These are phyloP conservation scores for Melieria picta DNA, from an alignment of 2,888 invertebrate genomes.

Conservation along the genomic window DNA sequence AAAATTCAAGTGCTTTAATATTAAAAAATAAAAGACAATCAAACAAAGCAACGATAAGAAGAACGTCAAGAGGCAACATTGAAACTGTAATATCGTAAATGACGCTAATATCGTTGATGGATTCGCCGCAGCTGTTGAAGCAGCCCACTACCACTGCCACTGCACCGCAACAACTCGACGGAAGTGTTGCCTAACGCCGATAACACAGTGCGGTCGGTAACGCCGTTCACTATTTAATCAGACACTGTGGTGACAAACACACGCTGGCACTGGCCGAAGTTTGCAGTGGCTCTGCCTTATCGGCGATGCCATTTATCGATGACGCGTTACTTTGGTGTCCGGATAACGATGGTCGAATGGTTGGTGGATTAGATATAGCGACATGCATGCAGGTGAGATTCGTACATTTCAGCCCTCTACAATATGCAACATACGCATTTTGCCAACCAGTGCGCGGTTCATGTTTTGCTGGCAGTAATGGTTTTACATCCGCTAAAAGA, in stretches of 20 bases:
- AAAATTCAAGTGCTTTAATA: conserved; percentile 48
- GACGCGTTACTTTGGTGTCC: conserved; percentile 95
- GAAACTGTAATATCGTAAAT: conserved; percentile 3
- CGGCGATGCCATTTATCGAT: conserved; percentile 96
- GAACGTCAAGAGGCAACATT: conserved; percentile 8
- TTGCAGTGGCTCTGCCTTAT: conserved; percentile 66
- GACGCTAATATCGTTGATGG: neutral
- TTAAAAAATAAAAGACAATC: conserved; percentile 26
- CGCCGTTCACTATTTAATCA: neutral
- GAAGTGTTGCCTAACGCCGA: neutral
- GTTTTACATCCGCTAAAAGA: neutral
- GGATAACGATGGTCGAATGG: conserved; percentile 94
- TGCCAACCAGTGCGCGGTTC: too few relatives aligned
- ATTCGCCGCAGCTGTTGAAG: neutral
- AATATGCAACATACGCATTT: neutral
- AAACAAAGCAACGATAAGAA: neutral
- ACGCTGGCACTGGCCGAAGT: conserved; percentile 66
- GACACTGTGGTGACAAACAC: conserved; percentile 46
- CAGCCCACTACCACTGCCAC: conserved; percentile 6
- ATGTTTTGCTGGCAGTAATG: too few relatives aligned
- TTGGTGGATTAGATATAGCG: conserved; percentile 77
- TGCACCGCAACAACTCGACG: too few relatives aligned
- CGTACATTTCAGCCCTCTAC: neutral
- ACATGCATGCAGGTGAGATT: conserved; percentile 82
- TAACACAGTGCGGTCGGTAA: conserved; percentile 10